Base-by-base conservation (phyloP, 2,888 invertebrate genomes). In the Tachina grossa region DNA sequence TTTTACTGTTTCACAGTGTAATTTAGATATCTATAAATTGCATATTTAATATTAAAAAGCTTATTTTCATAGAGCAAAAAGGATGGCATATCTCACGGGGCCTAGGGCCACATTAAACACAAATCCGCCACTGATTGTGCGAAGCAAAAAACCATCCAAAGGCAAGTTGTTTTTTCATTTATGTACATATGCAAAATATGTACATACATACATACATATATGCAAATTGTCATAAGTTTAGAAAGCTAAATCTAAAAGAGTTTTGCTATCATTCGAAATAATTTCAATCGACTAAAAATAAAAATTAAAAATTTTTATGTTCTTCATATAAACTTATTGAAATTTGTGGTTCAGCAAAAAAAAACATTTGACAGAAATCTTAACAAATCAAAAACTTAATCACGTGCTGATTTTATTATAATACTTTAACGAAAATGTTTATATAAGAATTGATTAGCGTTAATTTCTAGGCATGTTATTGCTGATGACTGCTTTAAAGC, bases 321-420 rank as follows among this genome's bases (percentile, higher is more conserved):
- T 19, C 16, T 53, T 10, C 51, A 53, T 14, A 53, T 19, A 53
- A 19, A 19, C 11, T 11, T 55, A 22, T 22, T 55, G 1, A 31
- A 55, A 55, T 55, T 55, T n/a, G 53, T 53, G 19, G 16, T 10
- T 51, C 19, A 19, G 16, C 49, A 49, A 49, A 49, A 49, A 49
- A 49, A 5, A n/a, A 51, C 11, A 22, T 53, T 53, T 19, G 19
- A 53, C 9, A 16, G 47, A 74, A 59, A 61, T 41, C 11, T 51
- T 19, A 63, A 10, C 43, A 41, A 57, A 59, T 69, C 47, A 61
- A 47, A 51, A 78, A 69, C 51, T 51, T 51, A n/a, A 68, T 69
- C 78, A 78, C 78, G 69, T 78, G 69, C 78, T 61, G 13, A 22
- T 69, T 59, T 51, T 51, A 68, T 68, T 41, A 31, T 22, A 57